Evolutionary conservation across 2,888 invertebrate species (phyloP), one percentile per base, ranked within the genome.

Genomic region (Scrobipalpa costella): DNA sequence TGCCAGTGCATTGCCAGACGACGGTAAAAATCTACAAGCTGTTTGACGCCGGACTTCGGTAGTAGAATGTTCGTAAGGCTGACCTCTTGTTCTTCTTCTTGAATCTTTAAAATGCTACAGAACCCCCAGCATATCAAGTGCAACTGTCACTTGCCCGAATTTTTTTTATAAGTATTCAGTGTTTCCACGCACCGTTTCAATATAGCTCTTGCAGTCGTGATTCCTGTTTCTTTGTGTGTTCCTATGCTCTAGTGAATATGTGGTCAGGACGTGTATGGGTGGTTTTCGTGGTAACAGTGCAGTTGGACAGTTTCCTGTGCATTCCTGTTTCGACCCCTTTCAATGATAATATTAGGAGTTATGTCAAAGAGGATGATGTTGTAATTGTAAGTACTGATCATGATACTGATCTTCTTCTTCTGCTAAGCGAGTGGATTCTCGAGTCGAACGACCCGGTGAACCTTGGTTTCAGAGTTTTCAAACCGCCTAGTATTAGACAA

Each of bases 341-440:
- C 67, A 88, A 86, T 71, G 76, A 81, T 2, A 79, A 81, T 63
- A 73, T 90, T 50, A 78, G 88, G 70, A 81, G 84, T 67, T 88
- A 83, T 27, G 71, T 70, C 3, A 66, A 62, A 11, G 80, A 78
- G 60, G 76, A 82, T 65, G 71, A 71, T 61, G 67, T 64, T 74
- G 88, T 89, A 75, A 67, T 64, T 74, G 88, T 89, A 75, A 84
- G 86, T 84, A 17, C n/a, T n/a, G n/a, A n/a, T n/a, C n/a, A n/a
- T n/a, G n/a, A n/a, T n/a, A n/a, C n/a, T n/a, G n/a, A n/a, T n/a
- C n/a, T n/a, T n/a, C n/a, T n/a, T n/a, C n/a, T n/a, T n/a, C n/a
- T n/a, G n/a, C n/a, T n/a, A n/a, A n/a, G n/a, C n/a, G n/a, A n/a
- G n/a, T n/a, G n/a, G n/a, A n/a, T n/a, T n/a, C n/a, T n/a, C n/a